These are phyloP conservation scores for Pachyseris speciosa DNA, from an alignment of 64 coral and sea anemone genomes.

Conservation along the genomic window DNA sequence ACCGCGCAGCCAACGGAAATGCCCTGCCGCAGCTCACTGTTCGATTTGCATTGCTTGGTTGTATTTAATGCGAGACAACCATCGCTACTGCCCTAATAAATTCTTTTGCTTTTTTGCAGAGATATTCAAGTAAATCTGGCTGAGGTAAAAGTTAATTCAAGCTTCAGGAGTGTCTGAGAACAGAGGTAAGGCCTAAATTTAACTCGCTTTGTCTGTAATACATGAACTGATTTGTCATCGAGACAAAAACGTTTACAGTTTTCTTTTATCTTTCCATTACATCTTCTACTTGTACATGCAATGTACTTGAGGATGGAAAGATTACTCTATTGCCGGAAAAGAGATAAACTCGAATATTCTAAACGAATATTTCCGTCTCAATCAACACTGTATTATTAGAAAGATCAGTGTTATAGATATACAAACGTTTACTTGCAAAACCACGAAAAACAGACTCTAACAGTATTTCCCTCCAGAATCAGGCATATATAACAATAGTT, in stretches of 20 bases:
- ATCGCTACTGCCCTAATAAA: background rate
- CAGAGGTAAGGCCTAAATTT: background rate
- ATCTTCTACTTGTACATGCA: background rate
- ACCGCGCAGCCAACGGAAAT: background rate
- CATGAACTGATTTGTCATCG: background rate
- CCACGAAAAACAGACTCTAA: background rate
- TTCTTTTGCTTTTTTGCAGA: background rate
- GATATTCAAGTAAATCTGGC: background rate
- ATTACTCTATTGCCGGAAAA: slow-evolving; percentile 28
- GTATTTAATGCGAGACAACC: background rate
- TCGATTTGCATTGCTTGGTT: background rate
- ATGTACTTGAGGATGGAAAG: background rate
- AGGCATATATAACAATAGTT: background rate
- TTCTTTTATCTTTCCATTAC: background rate
- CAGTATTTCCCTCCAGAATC: too few species aligned
- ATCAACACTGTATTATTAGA: background rate
- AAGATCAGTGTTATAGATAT: background rate
- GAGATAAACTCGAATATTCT: slow-evolving; percentile 20
- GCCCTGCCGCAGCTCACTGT: background rate
- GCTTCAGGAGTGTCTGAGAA: background rate
- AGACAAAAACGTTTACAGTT: background rate
- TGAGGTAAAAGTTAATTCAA: too few species aligned
- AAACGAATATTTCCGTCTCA: background rate
- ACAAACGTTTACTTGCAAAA: background rate
- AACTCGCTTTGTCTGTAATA: background rate